Base-by-base conservation (phyloP, 2,797 vertebrate genomes). In the Mycteria americana region DNA sequence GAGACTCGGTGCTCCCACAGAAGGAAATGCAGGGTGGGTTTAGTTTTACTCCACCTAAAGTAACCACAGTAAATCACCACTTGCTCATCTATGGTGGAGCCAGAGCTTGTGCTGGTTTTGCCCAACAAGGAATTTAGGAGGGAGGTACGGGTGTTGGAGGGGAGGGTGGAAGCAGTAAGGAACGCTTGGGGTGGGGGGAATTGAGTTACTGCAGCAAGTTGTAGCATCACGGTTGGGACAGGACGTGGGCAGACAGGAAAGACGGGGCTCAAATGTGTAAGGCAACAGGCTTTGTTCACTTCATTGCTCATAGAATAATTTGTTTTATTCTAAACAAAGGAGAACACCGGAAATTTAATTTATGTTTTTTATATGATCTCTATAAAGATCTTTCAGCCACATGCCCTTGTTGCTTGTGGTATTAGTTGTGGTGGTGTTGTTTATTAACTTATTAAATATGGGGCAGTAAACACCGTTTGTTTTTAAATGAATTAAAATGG, bases 401-500 rank as follows among this genome's bases (percentile, higher is more conserved):
- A 1, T 88, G 85, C 70, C 45, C 37, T 83, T 88, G 37, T 73
- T 91, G 9, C 37, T 88, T 77, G 19, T 3, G 10, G 28, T 91
- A 67, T 85, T 88, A 74, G 31, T 77, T 2, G 3, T 85, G 45
- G 48, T 89, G 67, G 1, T 96, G 78, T 63, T 94, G 88, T 91
- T 89, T 91, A 92, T 96, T 96, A 92, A 89, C 89, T 88, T 92
- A 48, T 75, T 93, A 92, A 96, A 91, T 88, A 69, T 73, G 82
- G 76, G 94, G 57, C 82, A 78, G 91, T 93, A 93, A 95, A 93
- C 64, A 65, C 24, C 25, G 65, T 91, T 93, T 96, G 85, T 88
- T 94, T 96, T 92, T 48, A 88, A 95, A 94, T 95, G 68, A 88
- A 92, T 94, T 90, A 78, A 86, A 94, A 92, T 81, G 43, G 83